Conservation (phyloP, 2,113 vertebrate genomes). For the Propithecus coquereli region DNA sequence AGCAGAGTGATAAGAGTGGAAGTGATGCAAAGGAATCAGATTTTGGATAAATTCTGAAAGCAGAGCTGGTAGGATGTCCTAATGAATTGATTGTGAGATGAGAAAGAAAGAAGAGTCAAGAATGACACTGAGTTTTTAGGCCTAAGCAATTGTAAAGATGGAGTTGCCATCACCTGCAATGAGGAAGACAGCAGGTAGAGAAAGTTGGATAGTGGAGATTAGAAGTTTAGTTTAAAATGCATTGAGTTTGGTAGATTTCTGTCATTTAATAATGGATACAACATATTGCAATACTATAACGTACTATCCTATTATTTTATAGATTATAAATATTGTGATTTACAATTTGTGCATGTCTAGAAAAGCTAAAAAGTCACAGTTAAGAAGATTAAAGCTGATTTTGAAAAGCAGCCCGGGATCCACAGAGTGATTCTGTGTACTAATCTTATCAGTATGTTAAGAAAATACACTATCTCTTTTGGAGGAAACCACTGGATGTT, state of each 20-base stretch:
- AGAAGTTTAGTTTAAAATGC: background rate
- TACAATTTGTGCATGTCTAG: background rate
- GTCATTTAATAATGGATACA: background rate
- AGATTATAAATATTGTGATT: background rate
- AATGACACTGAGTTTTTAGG: background rate
- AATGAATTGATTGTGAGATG: background rate
- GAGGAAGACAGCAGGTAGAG: background rate
- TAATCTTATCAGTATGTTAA: constrained; percentile 34
- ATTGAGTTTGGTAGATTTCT: background rate
- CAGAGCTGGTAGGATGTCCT: background rate
- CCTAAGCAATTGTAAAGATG: background rate
- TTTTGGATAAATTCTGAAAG: background rate
- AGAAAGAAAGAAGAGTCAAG: background rate
- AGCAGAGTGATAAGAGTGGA: background rate
- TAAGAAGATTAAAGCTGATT: background rate
- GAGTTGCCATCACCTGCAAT: background rate
- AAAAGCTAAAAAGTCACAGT: background rate
- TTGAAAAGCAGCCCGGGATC: background rate
- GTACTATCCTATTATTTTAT: background rate
- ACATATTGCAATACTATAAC: background rate
- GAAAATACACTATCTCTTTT: background rate
- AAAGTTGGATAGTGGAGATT: background rate
- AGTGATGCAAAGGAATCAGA: background rate
- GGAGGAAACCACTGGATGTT: constrained; percentile 48
- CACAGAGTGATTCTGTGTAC: background rate